These are phyloP conservation scores for Latrodectus hesperus DNA, from an alignment of 2,888 invertebrate genomes.

Conservation along the genomic window DNA sequence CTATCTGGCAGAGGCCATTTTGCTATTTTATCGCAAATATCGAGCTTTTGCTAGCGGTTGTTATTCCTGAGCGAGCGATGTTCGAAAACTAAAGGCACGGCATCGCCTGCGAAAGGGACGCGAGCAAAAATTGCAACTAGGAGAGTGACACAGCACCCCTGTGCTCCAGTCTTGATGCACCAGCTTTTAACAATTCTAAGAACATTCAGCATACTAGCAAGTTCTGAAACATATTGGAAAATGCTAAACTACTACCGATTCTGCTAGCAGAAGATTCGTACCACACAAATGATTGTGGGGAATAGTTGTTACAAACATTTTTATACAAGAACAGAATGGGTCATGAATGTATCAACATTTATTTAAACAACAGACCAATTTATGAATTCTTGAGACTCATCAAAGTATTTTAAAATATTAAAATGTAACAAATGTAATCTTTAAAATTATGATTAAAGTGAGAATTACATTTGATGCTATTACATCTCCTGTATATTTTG, in stretches of 20 bases:
- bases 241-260: background rate
- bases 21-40: conserved; percentile 59
- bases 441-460: too few species aligned
- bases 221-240: background rate
- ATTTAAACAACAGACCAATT: too few species aligned
- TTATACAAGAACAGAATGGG: too few species aligned
- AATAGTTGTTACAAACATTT: too few species aligned
- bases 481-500: too few species aligned
- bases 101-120: conserved; percentile 38
- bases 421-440: too few species aligned
- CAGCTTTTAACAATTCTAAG: background rate
- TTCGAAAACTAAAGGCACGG: conserved; percentile 47
- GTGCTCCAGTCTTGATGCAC: background rate
- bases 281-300: too few species aligned
- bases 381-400: too few species aligned
- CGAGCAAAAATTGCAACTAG: conserved; percentile 47
- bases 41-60: conserved; percentile 29
- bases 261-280: too few species aligned
- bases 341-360: too few species aligned
- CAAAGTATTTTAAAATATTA: too few species aligned
- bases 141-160: background rate
- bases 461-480: too few species aligned
- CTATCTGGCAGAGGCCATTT: conserved; percentile 13
- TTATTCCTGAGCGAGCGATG: conserved; percentile 12
- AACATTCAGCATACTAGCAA: background rate